Evolutionary conservation across 2,113 vertebrate species (phyloP).

Genomic region (Dasypus novemcinctus): DNA sequence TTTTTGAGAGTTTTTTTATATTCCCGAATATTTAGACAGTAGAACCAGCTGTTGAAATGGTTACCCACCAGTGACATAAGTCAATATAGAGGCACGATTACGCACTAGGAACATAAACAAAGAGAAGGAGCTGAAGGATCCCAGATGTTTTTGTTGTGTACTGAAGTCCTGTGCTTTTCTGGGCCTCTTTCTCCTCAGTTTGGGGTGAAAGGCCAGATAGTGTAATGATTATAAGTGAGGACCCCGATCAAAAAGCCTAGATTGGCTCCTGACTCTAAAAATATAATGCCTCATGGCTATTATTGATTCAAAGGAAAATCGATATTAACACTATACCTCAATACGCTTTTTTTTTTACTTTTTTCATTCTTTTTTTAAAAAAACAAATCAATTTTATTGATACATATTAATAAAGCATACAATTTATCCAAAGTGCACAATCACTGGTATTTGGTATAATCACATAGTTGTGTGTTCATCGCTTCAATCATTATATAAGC

Average conservation of each 20-base stretch:
- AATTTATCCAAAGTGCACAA: too few relatives aligned
- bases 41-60: neutral
- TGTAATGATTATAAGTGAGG: neutral
- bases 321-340: neutral
- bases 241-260: neutral
- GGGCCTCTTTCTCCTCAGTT: neutral
- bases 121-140: neutral
- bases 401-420: too few relatives aligned
- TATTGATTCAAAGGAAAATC: neutral
- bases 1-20: neutral
- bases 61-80: neutral
- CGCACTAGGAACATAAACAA: neutral
- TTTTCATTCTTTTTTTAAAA: too few relatives aligned
- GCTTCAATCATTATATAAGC: too few relatives aligned
- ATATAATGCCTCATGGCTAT: neutral
- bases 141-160: neutral
- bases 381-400: too few relatives aligned
- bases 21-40: neutral
- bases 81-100: neutral
- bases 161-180: neutral
- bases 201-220: neutral
- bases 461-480: too few relatives aligned
- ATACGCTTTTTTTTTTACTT: neutral
- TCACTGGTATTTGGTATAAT: too few relatives aligned
- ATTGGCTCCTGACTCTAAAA: neutral